Evolutionary conservation across 1,140 invertebrate species (phyloP), one percentile per base, ranked within the genome.

Genomic region (Aphelinus certus): DNA sequence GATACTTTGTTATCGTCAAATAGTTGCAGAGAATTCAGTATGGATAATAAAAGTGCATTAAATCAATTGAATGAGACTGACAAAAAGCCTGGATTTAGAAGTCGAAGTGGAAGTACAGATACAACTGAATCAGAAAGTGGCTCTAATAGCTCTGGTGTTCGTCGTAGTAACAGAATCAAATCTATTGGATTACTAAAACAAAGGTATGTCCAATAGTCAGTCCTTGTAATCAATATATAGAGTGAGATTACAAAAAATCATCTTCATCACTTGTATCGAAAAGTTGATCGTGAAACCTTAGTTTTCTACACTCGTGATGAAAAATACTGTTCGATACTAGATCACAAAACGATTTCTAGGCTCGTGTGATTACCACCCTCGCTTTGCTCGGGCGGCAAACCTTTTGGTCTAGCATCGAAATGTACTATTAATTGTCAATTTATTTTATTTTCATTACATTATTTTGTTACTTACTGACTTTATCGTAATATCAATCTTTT

Each of bases 111-210:
- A 49, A 88, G 85, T 26, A 88, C 82, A 2, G 88, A 88, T 70
- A 87, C 85, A 10, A 86, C 71, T 1, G 85, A 83, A 42, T 85
- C 84, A 2, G 88, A 89, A 71, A 87, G 83, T 75, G 83, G 87
- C 55, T 88, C 87, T 3, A 87, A 84, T 46, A 86, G 83, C 71
- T 87, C 87, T 26, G 85, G 81, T n/a, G 83, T 89, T 26, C 80
- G 88, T 26, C 80, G 88, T 43, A 89, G 88, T 73, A 89, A 83
- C 77, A 82, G 88, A 78, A 88, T 89, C 76, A 81, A 86, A 9
- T 83, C 86, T 3, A 88, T 88, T 63, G 87, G 87, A 73, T 73
- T 87, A 45, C 84, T 85, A 82, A 88, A 87, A 77, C 85, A 85
- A 74, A 82, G 84, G 83, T 84, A 81, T 51, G 3, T 58, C 69